phyloP scores from a whole-genome alignment of 2,888 invertebrate species.

The Bombylius major region DNA sequence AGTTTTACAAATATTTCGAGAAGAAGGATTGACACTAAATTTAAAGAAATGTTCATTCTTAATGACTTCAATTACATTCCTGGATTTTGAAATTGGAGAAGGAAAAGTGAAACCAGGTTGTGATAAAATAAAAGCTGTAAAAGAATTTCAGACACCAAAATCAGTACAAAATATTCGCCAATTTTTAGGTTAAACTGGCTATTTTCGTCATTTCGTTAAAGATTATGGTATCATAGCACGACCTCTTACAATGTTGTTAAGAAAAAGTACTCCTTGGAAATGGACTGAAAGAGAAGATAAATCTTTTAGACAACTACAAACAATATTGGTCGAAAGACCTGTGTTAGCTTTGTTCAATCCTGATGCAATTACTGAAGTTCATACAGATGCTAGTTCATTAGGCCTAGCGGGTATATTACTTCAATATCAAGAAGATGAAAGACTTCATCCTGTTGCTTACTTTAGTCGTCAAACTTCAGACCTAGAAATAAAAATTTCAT shows the following conservation, averaged over 20 bases:
- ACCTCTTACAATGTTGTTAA: constrained; percentile 13
- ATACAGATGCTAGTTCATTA: constrained; percentile 17
- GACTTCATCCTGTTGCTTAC: constrained; percentile 19
- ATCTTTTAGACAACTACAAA: neutral
- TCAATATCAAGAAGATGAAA: neutral
- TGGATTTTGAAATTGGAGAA: no score
- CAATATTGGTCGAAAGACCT: neutral
- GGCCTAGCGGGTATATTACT: neutral
- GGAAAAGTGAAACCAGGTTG: no score
- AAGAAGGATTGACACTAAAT: no score
- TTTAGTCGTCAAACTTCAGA: constrained; percentile 19
- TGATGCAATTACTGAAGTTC: constrained; percentile 13
- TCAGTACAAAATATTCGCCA: no score
- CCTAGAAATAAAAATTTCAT: constrained; percentile 17
- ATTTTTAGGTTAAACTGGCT: no score
- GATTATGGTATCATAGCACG: no score
- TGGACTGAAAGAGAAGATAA: neutral
- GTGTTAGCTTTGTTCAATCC: neutral
- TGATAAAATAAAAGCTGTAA: no score
- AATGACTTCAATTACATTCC: no score
- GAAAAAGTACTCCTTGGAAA: constrained; percentile 2
- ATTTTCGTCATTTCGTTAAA: no score
- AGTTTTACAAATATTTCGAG: no score
- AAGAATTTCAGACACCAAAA: no score
- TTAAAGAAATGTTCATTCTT: no score